Evolutionary conservation across 2,113 vertebrate species (phyloP).

Genomic region (Probosciger aterrimus): DNA sequence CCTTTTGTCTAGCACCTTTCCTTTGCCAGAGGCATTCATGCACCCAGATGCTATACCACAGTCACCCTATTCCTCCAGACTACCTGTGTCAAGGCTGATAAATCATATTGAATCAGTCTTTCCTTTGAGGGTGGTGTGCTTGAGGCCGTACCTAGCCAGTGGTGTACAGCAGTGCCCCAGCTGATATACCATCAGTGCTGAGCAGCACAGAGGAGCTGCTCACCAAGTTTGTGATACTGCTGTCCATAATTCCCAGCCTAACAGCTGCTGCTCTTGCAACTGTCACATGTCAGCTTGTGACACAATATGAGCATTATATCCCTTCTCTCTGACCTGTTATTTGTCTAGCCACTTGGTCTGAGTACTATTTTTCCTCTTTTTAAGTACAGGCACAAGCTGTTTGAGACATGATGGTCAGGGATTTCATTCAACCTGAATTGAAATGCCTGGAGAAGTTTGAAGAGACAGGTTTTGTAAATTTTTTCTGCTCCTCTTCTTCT

Average conservation of each 20-base stretch:
- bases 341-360: neutral
- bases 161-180: too few species aligned
- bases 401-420: neutral
- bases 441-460: neutral
- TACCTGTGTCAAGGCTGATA: neutral
- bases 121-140: neutral
- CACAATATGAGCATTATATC: neutral
- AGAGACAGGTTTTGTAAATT: neutral
- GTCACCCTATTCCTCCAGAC: neutral
- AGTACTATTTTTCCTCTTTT: neutral
- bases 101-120: neutral
- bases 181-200: neutral
- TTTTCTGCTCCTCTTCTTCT: neutral
- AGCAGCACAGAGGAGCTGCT: neutral
- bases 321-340: neutral
- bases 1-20: neutral
- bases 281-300: neutral
- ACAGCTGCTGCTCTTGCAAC: neutral
- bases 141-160: fast-evolving
- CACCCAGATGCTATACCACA: neutral
- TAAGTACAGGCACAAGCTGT: neutral
- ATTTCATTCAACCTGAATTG: neutral
- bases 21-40: neutral
- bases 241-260: neutral
- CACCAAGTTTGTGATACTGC: neutral